A percentile compares a stretch with the other conserved stretches of the same genome.
phyloP scores from a whole-genome alignment of 2,888 invertebrate species.

The Embidobia sp. region DNA sequence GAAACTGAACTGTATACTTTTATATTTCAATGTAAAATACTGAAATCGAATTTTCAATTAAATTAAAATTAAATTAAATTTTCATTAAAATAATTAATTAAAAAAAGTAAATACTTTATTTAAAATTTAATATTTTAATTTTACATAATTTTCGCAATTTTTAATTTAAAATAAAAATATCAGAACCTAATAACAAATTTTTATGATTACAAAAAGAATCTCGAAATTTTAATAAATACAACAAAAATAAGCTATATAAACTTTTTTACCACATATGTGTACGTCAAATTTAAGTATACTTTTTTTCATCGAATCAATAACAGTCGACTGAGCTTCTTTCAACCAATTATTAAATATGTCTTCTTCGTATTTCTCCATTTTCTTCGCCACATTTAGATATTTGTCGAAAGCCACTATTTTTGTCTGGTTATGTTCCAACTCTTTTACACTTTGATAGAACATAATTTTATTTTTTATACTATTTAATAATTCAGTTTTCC shows the following conservation, averaged over 20 bases:
- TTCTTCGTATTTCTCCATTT: conserved; percentile 90
- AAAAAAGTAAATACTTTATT: too few relatives aligned
- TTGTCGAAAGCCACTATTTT: conserved; percentile 90
- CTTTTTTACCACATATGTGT: conserved; percentile 52
- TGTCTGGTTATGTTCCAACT: conserved; percentile 87
- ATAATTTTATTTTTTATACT: conserved; percentile 91
- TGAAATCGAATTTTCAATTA: too few relatives aligned
- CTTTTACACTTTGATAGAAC: conserved; percentile 88
- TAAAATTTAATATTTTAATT: too few relatives aligned
- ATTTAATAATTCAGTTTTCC: conserved; percentile 91
- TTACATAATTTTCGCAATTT: too few relatives aligned
- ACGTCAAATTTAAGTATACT: conserved; percentile 86
- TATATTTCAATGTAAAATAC: too few relatives aligned
- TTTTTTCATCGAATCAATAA: conserved; percentile 87
- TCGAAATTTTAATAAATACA: not conserved
- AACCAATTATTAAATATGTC: conserved; percentile 88
- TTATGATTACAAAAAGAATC: too few relatives aligned
- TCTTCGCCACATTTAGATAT: conserved; percentile 89
- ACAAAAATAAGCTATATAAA: not conserved
- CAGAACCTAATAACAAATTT: too few relatives aligned
- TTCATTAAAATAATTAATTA: too few relatives aligned
- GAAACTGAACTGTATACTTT: too few relatives aligned
- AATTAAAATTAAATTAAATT: too few relatives aligned
- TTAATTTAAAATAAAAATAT: too few relatives aligned
- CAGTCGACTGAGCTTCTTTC: conserved; percentile 84